A percentile compares a stretch with the other conserved stretches of the same genome.
Conservation (phyloP, 2,888 invertebrate species). For the Agrotis segetum region DNA sequence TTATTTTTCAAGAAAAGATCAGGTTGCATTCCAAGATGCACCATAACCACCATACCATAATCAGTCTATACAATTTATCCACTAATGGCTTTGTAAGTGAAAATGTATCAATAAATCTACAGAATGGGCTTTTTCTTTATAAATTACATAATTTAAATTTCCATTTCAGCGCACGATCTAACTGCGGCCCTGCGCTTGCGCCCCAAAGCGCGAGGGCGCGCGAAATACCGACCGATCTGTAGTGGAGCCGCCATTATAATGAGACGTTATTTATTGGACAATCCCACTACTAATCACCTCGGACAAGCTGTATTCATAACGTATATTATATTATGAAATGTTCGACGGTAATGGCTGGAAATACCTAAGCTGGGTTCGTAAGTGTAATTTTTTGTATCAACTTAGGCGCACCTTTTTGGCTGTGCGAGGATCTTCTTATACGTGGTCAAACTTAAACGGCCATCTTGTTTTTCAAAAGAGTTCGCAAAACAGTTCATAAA, state of each 20-base stretch:
- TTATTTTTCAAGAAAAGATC: no score
- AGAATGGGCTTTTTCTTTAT: background rate
- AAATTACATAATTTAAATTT: background rate
- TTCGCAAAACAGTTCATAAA: no score
- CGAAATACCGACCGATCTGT: conserved; percentile 83
- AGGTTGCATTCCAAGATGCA: no score
- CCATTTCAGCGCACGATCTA: conserved; percentile 8
- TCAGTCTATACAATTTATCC: no score
- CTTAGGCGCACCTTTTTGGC: background rate
- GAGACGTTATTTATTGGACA: conserved; percentile 88
- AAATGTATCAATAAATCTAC: no score
- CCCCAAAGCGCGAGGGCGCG: conserved; percentile 73
- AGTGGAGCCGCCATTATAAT: conserved; percentile 83
- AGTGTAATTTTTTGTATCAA: conserved; percentile 1
- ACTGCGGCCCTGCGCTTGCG: conserved; percentile 73
- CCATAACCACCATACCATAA: no score
- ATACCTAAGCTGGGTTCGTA: conserved; percentile 28
- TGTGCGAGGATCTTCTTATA: no score
- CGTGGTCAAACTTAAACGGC: no score
- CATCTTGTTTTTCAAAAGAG: no score
- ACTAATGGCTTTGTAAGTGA: no score
- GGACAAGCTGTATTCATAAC: conserved; percentile 62
- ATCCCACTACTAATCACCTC: conserved; percentile 81
- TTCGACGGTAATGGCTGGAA: conserved; percentile 17
- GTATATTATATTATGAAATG: conserved; percentile 36